Percentiles rank a stretch among this genome's conserved stretches.
Conservation (phyloP, 2,113 vertebrate species). For the Erpornis zantholeuca region DNA sequence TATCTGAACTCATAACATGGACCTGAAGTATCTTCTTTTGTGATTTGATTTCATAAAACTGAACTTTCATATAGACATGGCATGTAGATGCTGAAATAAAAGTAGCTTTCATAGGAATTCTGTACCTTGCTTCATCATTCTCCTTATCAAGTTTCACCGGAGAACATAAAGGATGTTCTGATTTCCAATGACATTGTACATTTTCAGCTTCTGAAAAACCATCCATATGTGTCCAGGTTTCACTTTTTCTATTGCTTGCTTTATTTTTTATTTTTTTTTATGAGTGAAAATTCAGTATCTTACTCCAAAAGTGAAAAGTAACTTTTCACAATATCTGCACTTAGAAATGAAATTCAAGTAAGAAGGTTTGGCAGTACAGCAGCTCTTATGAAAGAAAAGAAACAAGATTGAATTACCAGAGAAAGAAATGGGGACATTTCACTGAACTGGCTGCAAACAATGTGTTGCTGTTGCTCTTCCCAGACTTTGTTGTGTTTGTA, state of each 20-base stretch:
- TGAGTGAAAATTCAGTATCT: not conserved
- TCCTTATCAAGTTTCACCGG: not conserved
- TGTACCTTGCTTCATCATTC: not conserved
- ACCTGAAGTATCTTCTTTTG: not conserved
- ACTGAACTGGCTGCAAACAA: not conserved
- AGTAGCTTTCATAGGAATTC: not conserved
- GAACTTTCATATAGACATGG: not conserved
- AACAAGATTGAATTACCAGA: not conserved
- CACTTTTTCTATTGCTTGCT: not conserved
- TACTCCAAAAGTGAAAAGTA: not conserved
- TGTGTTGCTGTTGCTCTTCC: not conserved
- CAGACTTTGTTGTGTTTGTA: not conserved
- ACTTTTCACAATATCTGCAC: not conserved
- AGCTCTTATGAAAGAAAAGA: not conserved
- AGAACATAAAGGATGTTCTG: not conserved
- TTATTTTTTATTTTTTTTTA: not conserved
- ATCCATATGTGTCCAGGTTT: not conserved
- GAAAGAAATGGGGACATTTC: not conserved
- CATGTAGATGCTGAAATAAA: not conserved
- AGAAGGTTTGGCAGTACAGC: not conserved
- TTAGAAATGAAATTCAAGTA: not conserved
- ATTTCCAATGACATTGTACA: not conserved
- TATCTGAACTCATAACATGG: not conserved
- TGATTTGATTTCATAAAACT: not conserved
- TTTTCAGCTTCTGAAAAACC: not conserved